Conservation (phyloP, 1,140 invertebrate genomes). For the Drosophila albomicans region DNA sequence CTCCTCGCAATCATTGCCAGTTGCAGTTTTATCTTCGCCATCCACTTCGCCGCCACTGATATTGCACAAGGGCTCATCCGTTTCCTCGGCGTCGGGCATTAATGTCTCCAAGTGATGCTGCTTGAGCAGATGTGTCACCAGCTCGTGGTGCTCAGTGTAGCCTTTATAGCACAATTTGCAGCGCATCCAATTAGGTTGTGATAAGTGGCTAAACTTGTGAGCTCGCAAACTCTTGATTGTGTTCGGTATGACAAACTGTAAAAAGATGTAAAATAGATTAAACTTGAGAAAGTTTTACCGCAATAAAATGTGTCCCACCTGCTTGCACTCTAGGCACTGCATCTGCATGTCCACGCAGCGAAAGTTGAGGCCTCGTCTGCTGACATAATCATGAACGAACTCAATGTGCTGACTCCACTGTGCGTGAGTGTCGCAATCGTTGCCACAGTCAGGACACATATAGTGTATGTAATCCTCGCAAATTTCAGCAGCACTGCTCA, state of each 20-base stretch:
- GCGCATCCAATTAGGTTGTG: conserved; percentile 72
- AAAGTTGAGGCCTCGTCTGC: conserved; percentile 71
- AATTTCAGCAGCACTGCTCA: conserved; percentile 41
- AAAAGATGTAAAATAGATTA: background rate
- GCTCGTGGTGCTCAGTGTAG: conserved; percentile 57
- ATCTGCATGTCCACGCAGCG: conserved; percentile 69
- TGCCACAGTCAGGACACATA: conserved; percentile 74
- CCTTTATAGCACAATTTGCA: conserved; percentile 77
- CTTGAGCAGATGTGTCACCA: conserved; percentile 63
- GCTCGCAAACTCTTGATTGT: conserved; percentile 66
- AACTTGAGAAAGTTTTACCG: too few relatives aligned
- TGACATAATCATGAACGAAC: conserved; percentile 74
- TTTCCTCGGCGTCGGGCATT: conserved; percentile 33
- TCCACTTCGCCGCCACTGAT: conserved; percentile 41
- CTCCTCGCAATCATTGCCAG: conserved; percentile 50
- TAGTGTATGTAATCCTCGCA: conserved; percentile 78
- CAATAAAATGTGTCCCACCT: conserved; percentile 41
- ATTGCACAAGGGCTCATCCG: background rate
- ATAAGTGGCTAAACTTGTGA: conserved; percentile 75
- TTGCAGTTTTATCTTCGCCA: conserved; percentile 35
- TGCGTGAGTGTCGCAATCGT: conserved; percentile 66
- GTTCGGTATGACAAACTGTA: conserved; percentile 62
- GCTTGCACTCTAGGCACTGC: conserved; percentile 75
- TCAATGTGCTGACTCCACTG: conserved; percentile 80
- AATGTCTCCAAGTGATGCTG: conserved; percentile 65